Base-by-base conservation (phyloP, 2,797 vertebrate species). In the Tenualosa ilisha region DNA sequence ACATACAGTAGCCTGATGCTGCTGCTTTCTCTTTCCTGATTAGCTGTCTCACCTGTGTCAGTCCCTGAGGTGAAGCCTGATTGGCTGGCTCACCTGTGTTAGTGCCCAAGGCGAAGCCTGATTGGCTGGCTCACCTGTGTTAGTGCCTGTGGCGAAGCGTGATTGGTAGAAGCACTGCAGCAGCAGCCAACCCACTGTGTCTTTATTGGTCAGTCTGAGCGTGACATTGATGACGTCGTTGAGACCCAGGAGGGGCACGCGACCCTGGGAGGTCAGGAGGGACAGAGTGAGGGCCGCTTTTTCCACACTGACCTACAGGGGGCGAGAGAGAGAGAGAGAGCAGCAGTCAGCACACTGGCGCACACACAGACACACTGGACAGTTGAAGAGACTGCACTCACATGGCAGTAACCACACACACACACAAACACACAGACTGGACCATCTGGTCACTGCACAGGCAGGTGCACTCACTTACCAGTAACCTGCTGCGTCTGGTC, bases 91-190 rank as follows among this genome's bases (percentile, higher is more conserved):
- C 11, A 9, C 50, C 50, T 51, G 50, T 51, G 50, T 51, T 51
- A 9, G 50, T 51, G 50, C 9, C 11, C 11, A 6, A 51, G 7
- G 8, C 50, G 5, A 56, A 3, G 20, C 9, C 31, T 72, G 65
- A 79, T 79, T 79, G 40, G 72, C 72, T 81, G 40, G 15, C 86
- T 85, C 81, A 98, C 98, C 97, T 91, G 97, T 97, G 88, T 96
- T 97, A 91, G 95, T 86, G 63, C 96, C 94, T 82, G 91, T 92
- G 6, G 94, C 90, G 50, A 98, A 94, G 15, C 96, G 96, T 53
- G 96, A 94, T 85, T 98, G 98, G 91, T 98, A 98, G 7, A 99
- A 95, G 15, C 94, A 88, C 85, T 97, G 97, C 84, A 98, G 92
- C 11, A 97, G 89, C 87, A 98, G 93, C 97, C 98, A 98, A 82